Evolutionary conservation across 1,140 invertebrate genomes (phyloP).

Genomic region (Prorops nasuta): DNA sequence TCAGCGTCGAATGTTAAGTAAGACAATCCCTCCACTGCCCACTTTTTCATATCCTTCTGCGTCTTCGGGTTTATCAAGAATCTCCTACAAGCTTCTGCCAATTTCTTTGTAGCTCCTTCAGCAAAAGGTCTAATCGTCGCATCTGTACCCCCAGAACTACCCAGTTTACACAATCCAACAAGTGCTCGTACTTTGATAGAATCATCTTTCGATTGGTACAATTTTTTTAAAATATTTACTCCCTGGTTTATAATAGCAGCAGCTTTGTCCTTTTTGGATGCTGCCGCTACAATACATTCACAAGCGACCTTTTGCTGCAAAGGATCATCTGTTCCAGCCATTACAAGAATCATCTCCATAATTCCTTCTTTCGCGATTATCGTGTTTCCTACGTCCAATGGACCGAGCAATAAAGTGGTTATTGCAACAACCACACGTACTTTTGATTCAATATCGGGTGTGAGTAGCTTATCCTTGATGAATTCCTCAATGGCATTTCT

Average conservation of each 20-base stretch:
- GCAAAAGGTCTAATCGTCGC: slow-evolving; percentile 90
- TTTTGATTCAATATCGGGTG: slow-evolving; percentile 88
- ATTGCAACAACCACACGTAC: slow-evolving; percentile 83
- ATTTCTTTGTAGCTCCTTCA: slow-evolving; percentile 89
- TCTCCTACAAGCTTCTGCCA: slow-evolving; percentile 90
- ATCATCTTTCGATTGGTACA: slow-evolving; percentile 91
- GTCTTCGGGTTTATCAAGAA: slow-evolving; percentile 86
- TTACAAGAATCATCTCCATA: slow-evolving; percentile 94
- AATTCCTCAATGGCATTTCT: slow-evolving; percentile 80
- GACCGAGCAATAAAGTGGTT: slow-evolving; percentile 86
- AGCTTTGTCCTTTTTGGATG: slow-evolving; percentile 97
- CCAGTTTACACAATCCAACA: slow-evolving; percentile 95
- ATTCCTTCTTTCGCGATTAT: slow-evolving; percentile 91
- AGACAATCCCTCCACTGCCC: slow-evolving; percentile 96
- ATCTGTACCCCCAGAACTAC: slow-evolving; percentile 94
- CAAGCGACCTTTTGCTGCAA: slow-evolving; percentile 92
- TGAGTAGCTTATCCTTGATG: slow-evolving; percentile 82
- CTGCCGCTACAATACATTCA: slow-evolving; percentile 93
- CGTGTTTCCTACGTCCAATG: slow-evolving; percentile 90
- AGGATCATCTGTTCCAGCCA: slow-evolving; percentile 83
- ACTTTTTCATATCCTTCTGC: slow-evolving; percentile 86
- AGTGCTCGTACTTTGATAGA: slow-evolving; percentile 84
- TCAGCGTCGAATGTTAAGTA: slow-evolving; percentile 98
- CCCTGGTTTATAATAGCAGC: slow-evolving; percentile 88
- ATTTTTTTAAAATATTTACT: slow-evolving; percentile 88